Base-by-base conservation (phyloP, 1,140 invertebrate species). In the Meteorus sp. region DNA sequence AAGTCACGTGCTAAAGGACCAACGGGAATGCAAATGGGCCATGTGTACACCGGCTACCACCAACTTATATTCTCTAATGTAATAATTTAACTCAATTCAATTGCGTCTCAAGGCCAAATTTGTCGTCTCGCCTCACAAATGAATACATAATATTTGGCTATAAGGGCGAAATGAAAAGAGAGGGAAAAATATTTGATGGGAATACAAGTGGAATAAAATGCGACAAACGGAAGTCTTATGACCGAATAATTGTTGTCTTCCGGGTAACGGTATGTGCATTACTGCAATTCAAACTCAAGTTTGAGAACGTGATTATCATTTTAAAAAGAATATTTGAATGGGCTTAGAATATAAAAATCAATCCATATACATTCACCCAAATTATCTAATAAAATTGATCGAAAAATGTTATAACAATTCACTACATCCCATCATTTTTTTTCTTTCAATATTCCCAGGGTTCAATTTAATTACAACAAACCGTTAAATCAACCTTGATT, bases 261-360 rank as follows among this genome's bases (percentile, higher is more conserved):
- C 75, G 70, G 70, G 25, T 55, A 78, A 78, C 76, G 74, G 76
- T 74, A 66, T 37, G 20, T n/a, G n/a, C n/a, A n/a, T n/a, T n/a
- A 17, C 50, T 68, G 64, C 59, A 56, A 27, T 53, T 54, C 15
- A 29, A 59, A 41, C 23, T 35, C 39, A 39, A 23, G 39, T 20
- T 33, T 44, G 47, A 43, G 44, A 37, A 47, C 44, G 44, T 47
- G 44, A 47, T n/a, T 3, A 47, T 25, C 25, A 20, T 47, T 47
- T 1, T 20, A 47, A 47, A 9, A 23, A 22, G 17, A 23, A n/a
- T n/a, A n/a, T n/a, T n/a, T n/a, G n/a, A n/a, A n/a, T n/a, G n/a
- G n/a, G n/a, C 20, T 23, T 27, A n/a, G 44, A 23, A 47, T 7
- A 20, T 23, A 20, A 47, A 4, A 19, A 43, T 17, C 9, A 17